Conservation (phyloP, 2,797 vertebrate genomes). For the Fratercula arctica region DNA sequence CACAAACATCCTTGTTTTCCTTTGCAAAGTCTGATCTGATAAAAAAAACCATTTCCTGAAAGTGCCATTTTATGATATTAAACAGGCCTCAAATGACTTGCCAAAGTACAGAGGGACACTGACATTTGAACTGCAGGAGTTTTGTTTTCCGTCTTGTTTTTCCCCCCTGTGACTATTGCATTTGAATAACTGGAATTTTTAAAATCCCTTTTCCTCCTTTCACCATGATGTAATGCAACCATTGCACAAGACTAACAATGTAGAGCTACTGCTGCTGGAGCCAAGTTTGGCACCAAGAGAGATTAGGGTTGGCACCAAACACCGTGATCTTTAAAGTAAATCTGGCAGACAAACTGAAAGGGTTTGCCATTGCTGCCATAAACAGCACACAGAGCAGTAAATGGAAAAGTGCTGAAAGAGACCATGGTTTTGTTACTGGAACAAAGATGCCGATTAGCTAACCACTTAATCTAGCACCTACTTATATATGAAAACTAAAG, state of each 20-base stretch:
- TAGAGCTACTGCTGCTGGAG: neutral
- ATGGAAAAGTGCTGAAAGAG: slow-evolving; percentile 41
- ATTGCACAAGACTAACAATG: slow-evolving; percentile 48
- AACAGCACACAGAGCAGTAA: slow-evolving; percentile 4
- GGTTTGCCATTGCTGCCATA: slow-evolving; percentile 24
- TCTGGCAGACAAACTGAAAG: neutral
- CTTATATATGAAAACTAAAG: slow-evolving; percentile 7
- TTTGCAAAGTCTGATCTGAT: neutral
- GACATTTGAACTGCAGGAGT: slow-evolving; percentile 42
- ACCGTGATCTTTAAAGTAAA: slow-evolving; percentile 21
- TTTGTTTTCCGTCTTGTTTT: neutral
- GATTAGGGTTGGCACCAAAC: slow-evolving; percentile 40
- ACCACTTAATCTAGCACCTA: slow-evolving; percentile 42
- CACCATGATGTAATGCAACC: slow-evolving; percentile 38
- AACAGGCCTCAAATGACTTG: neutral
- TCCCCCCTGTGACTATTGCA: neutral
- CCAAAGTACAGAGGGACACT: neutral
- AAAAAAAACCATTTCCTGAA: slow-evolving; percentile 18
- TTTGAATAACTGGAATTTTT: slow-evolving; percentile 53
- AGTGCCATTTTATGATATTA: slow-evolving; percentile 3
- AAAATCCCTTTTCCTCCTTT: slow-evolving; percentile 51
- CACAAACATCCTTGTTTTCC: neutral
- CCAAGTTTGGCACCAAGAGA: slow-evolving; percentile 44
- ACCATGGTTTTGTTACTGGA: neutral
- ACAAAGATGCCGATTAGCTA: slow-evolving; percentile 10